These are phyloP conservation scores for Idaea biselata DNA, from an alignment of 2,888 invertebrate genomes.

Conservation along the genomic window DNA sequence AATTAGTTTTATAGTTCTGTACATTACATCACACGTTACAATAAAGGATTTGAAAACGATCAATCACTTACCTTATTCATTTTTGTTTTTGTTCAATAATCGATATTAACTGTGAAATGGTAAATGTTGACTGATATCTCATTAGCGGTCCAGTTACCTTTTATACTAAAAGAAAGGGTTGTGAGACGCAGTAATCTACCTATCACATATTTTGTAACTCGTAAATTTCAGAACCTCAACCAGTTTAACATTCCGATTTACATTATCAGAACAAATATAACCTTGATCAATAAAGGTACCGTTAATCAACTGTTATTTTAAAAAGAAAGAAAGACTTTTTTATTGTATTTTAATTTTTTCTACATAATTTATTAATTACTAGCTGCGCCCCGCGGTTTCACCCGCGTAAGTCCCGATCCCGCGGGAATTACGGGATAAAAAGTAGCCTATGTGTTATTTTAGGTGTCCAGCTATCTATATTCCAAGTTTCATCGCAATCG, in stretches of 20 bases:
- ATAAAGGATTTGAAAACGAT: background rate
- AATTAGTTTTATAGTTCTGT: background rate
- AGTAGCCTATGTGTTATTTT: too few relatives aligned
- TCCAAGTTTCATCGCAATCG: too few relatives aligned
- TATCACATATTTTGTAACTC: background rate
- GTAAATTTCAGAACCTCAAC: background rate
- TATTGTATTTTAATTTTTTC: too few relatives aligned
- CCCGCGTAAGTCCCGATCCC: too few relatives aligned
- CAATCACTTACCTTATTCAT: background rate
- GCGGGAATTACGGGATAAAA: too few relatives aligned
- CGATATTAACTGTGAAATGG: background rate
- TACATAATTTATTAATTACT: too few relatives aligned
- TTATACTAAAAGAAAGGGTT: conserved; percentile 2
- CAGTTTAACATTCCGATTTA: background rate
- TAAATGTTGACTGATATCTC: conserved; percentile 7
- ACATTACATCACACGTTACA: background rate
- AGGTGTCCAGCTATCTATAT: too few relatives aligned
- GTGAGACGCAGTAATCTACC: background rate
- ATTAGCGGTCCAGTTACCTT: background rate
- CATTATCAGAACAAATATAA: background rate
- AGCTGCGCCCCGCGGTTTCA: too few relatives aligned
- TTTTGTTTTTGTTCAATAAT: background rate
- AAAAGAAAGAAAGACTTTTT: background rate
- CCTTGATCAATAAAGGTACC: background rate
- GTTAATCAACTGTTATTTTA: background rate